Evolutionary conservation across 2,888 invertebrate species (phyloP).

Genomic region (Standfussiana lucernea): DNA sequence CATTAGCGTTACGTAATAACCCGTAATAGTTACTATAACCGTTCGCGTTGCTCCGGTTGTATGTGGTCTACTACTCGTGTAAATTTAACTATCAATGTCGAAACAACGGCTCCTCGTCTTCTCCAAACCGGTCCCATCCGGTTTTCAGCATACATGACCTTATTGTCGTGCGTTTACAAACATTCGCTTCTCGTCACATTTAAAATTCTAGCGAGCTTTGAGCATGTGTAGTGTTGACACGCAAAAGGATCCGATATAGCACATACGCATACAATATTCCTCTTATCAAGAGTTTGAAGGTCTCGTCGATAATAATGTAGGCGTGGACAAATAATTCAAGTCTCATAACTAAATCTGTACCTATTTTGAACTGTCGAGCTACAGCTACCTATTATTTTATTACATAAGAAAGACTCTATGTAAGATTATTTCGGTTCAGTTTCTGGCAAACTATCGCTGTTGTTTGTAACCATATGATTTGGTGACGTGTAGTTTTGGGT

Average conservation of each 20-base stretch:
- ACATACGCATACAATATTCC: conserved; percentile 53
- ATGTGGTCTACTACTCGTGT: conserved; percentile 50
- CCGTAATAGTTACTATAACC: conserved; percentile 56
- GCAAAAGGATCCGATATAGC: conserved; percentile 53
- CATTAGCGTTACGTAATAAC: conserved; percentile 57
- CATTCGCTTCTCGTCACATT: conserved; percentile 67
- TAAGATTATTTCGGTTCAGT: conserved; percentile 61
- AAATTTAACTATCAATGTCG: conserved; percentile 66
- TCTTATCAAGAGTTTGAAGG: conserved; percentile 77
- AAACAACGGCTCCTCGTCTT: conserved; percentile 71
- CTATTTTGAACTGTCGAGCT: conserved; percentile 47
- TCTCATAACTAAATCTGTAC: conserved; percentile 14
- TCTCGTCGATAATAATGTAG: conserved; percentile 62
- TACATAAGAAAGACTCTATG: conserved; percentile 55
- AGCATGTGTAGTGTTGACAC: conserved; percentile 60
- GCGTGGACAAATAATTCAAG: conserved; percentile 47
- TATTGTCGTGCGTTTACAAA: conserved; percentile 76
- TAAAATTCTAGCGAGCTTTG: conserved; percentile 55
- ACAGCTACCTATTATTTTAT: conserved; percentile 51
- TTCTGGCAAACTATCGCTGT: conserved; percentile 68
- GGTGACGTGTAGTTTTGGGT: conserved; percentile 64
- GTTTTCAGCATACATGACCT: conserved; percentile 77
- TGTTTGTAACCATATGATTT: conserved; percentile 66
- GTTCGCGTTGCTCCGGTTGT: conserved; percentile 60
- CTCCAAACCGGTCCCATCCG: conserved; percentile 75